Percentiles rank a stretch among this genome's conserved stretches.
These are phyloP conservation scores for Sycon ciliatum DNA, from an alignment of 37 sponge, comb jelly and placozoan genomes.

Conservation along the genomic window DNA sequence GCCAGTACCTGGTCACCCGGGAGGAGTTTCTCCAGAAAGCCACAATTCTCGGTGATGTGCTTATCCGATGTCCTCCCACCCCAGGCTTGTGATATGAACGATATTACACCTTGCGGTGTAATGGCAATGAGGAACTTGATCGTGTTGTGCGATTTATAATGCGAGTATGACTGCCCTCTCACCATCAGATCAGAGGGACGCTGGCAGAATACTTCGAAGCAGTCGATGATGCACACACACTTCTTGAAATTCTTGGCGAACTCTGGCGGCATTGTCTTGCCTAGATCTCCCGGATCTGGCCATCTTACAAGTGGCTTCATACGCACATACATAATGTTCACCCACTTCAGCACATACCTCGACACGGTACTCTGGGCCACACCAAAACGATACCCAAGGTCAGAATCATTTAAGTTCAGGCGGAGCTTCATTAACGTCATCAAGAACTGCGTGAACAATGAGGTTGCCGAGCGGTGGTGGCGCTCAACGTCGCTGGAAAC, in stretches of 20 bases:
- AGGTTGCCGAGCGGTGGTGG: not conserved
- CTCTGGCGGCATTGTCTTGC: slow-evolving; percentile 45
- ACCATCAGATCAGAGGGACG: slow-evolving; percentile 16
- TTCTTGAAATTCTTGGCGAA: slow-evolving; percentile 27
- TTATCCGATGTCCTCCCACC: slow-evolving; percentile 55
- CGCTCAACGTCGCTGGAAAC: no score
- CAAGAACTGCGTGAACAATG: slow-evolving; percentile 21
- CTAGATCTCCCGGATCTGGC: slow-evolving; percentile 8
- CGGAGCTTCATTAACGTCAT: slow-evolving; percentile 37
- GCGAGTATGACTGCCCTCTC: slow-evolving; percentile 1
- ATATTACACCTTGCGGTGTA: slow-evolving; percentile 1
- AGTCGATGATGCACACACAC: slow-evolving; percentile 49
- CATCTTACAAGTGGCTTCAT: not conserved
- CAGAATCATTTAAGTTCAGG: not conserved
- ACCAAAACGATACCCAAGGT: not conserved
- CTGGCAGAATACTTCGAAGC: slow-evolving; percentile 44
- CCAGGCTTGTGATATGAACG: slow-evolving; percentile 34
- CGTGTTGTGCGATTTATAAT: not conserved
- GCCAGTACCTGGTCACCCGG: slow-evolving; percentile 38
- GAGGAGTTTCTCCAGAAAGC: slow-evolving; percentile 26
- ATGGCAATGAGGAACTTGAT: slow-evolving; percentile 11
- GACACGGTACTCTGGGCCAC: not conserved
- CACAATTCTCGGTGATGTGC: slow-evolving; percentile 44
- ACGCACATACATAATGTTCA: not conserved
- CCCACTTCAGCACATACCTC: no score